These are phyloP conservation scores for Xestia xanthographa DNA, from an alignment of 2,888 invertebrate genomes.

Conservation along the genomic window DNA sequence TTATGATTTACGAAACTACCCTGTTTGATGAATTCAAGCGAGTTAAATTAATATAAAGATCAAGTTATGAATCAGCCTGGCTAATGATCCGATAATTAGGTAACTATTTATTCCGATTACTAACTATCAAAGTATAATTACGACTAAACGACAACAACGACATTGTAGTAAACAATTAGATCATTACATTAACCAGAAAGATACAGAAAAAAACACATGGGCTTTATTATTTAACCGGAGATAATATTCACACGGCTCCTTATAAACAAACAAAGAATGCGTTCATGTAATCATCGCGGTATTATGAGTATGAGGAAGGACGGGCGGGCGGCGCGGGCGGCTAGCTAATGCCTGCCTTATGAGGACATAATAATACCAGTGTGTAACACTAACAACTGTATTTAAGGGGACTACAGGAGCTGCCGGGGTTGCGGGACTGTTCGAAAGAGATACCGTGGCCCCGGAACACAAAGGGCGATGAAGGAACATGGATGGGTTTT, in stretches of 20 bases:
- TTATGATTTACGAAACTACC: too few species aligned
- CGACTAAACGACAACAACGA: not conserved
- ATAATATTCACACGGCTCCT: constrained; percentile 27
- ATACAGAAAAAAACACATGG: constrained; percentile 10
- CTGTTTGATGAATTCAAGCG: too few species aligned
- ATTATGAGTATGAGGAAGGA: constrained; percentile 45
- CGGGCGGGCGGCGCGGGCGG: not conserved
- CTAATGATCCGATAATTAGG: not conserved
- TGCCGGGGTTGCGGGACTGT: too few species aligned
- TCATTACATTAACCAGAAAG: constrained; percentile 10
- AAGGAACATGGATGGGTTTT: too few species aligned
- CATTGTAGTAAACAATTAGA: not conserved
- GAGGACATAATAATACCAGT: constrained; percentile 29
- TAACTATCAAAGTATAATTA: not conserved
- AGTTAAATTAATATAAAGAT: too few species aligned
- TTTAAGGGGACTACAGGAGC: too few species aligned
- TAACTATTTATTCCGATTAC: not conserved
- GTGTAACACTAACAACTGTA: constrained; percentile 16
- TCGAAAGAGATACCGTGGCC: too few species aligned
- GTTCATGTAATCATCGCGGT: constrained; percentile 32
- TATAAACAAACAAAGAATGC: constrained; percentile 48
- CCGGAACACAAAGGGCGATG: too few species aligned
- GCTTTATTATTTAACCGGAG: constrained; percentile 23
- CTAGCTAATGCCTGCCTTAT: constrained; percentile 37
- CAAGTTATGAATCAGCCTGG: not conserved